A percentile compares a stretch with the other conserved stretches of the same genome.
These are phyloP conservation scores for Limnephilus marmoratus DNA, from an alignment of 2,888 invertebrate species.

Conservation along the genomic window DNA sequence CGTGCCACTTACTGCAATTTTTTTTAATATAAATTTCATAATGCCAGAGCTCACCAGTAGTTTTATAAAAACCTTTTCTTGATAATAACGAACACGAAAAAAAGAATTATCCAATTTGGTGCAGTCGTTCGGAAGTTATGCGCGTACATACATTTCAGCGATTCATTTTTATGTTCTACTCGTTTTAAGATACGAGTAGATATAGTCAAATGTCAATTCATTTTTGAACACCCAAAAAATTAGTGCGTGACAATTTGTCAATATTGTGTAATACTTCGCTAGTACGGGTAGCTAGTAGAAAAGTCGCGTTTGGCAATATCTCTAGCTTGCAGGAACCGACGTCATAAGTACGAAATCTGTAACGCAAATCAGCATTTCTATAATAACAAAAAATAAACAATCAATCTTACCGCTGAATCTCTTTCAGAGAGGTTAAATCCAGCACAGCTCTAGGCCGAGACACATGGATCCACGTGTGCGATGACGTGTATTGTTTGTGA, in stretches of 20 bases:
- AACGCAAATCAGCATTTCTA: slow-evolving; percentile 21
- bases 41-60: no score
- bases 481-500: background rate
- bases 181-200: no score
- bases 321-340: background rate
- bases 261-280: background rate
- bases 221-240: background rate
- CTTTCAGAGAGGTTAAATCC: slow-evolving; percentile 53
- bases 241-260: no score
- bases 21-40: no score
- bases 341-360: background rate
- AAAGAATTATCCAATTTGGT: no score
- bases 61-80: no score
- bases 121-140: no score
- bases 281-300: background rate
- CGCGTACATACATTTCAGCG: no score
- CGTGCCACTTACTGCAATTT: no score
- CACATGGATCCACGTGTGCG: background rate
- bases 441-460: slow-evolving; percentile 31
- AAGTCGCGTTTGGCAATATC: background rate
- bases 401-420: slow-evolving; percentile 62
- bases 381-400: slow-evolving; percentile 51
- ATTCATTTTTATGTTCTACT: no score
- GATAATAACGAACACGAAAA: no score
- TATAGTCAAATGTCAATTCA: background rate